Evolutionary conservation across 2,113 vertebrate genomes (phyloP).

Genomic region (Cyanoliseus patagonus): DNA sequence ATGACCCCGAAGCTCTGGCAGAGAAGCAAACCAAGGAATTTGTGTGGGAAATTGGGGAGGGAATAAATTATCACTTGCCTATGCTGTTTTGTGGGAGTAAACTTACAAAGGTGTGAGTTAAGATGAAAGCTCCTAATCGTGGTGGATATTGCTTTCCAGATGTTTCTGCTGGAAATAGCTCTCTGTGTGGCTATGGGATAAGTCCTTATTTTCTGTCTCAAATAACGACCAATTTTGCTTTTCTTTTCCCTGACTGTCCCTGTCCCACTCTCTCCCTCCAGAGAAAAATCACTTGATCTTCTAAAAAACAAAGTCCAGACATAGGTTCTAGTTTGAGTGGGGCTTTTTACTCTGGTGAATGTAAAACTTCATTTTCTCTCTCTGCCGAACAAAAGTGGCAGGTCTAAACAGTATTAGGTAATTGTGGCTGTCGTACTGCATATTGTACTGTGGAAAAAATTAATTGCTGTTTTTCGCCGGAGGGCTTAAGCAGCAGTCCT

Average conservation of each 20-base stretch:
- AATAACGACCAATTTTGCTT: conserved; percentile 39
- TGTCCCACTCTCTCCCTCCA: neutral
- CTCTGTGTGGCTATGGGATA: neutral
- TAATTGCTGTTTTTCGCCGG: conserved; percentile 64
- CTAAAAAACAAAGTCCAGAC: neutral
- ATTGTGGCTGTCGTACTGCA: conserved; percentile 66
- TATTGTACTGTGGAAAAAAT: conserved; percentile 59
- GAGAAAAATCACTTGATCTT: conserved; percentile 5
- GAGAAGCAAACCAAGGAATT: conserved; percentile 12
- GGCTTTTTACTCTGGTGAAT: neutral
- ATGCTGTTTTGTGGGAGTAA: conserved; percentile 16
- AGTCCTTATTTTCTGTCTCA: neutral
- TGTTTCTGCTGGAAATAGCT: neutral
- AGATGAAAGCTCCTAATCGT: neutral
- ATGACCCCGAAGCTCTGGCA: conserved; percentile 54
- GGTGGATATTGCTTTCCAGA: conserved; percentile 9
- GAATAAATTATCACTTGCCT: conserved; percentile 9
- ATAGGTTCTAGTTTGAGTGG: neutral
- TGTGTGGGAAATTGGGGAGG: conserved; percentile 28
- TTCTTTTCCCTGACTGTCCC: neutral
- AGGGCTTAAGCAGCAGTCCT: conserved; percentile 43
- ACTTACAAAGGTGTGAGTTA: conserved; percentile 30
- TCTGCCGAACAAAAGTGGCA: conserved; percentile 44
- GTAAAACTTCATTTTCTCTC: conserved; percentile 65
- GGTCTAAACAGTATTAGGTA: conserved; percentile 71